These are phyloP conservation scores for Bellardia bayeri DNA, from an alignment of 2,888 invertebrate genomes.

Conservation along the genomic window DNA sequence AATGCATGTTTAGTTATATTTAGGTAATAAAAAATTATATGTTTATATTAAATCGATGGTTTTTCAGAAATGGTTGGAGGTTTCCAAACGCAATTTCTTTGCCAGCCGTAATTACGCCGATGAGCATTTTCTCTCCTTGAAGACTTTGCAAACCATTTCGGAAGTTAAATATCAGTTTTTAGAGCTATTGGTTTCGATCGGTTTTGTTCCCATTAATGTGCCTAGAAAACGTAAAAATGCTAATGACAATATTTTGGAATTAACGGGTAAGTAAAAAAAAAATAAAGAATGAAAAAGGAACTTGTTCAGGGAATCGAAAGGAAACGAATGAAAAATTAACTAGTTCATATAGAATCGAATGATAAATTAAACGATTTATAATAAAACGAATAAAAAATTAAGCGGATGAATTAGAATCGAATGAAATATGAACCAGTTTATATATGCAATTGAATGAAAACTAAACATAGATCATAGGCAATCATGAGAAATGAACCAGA, in stretches of 20 bases:
- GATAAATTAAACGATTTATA: neutral
- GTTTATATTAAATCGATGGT: neutral
- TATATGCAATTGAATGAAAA: too few relatives aligned
- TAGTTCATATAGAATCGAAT: neutral
- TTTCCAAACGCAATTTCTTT: slow-evolving; percentile 87
- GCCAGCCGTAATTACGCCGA: slow-evolving; percentile 92
- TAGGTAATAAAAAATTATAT: neutral
- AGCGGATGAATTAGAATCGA: too few relatives aligned
- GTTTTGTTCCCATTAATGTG: slow-evolving; percentile 90
- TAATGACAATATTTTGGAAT: slow-evolving; percentile 87
- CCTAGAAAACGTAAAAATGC: slow-evolving; percentile 84
- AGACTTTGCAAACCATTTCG: slow-evolving; percentile 92
- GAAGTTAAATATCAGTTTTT: slow-evolving; percentile 94
- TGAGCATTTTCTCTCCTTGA: slow-evolving; percentile 92
- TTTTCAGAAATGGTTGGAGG: slow-evolving; percentile 91
- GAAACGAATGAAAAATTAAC: neutral
- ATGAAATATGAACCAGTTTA: too few relatives aligned
- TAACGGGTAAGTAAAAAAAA: slow-evolving; percentile 85
- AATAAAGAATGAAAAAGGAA: neutral
- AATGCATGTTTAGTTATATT: neutral
- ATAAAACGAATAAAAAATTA: too few relatives aligned
- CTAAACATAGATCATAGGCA: too few relatives aligned
- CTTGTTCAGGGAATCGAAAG: neutral
- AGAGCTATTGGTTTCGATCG: slow-evolving; percentile 90
- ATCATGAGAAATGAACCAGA: too few relatives aligned